A percentile compares a stretch with the other conserved stretches of the same genome.
Conservation (phyloP, 1,140 invertebrate species). For the Conus betulinus region DNA sequence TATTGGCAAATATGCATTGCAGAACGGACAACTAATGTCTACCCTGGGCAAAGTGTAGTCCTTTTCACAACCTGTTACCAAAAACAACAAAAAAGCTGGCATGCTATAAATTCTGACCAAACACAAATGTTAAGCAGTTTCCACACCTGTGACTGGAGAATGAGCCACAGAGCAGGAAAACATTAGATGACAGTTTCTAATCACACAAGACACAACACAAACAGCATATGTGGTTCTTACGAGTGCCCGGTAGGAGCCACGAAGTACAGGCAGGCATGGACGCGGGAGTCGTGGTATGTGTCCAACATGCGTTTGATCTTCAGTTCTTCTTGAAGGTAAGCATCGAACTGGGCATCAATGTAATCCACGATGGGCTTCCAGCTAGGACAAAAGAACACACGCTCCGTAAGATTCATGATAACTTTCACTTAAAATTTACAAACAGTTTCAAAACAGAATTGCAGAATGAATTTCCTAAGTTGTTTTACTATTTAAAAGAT, state of each 20-base stretch:
- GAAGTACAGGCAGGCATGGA: conserved; percentile 98
- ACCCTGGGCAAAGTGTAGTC: too few relatives aligned
- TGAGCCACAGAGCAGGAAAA: background rate
- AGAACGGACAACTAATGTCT: too few relatives aligned
- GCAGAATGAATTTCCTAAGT: background rate
- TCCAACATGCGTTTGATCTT: conserved; percentile 96
- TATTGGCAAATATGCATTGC: too few relatives aligned
- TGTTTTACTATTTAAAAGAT: too few relatives aligned
- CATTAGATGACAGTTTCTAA: background rate
- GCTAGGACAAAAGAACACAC: conserved; percentile 76
- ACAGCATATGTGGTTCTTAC: conserved; percentile 75
- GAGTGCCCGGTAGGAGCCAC: conserved; percentile 97
- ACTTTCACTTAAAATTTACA: too few relatives aligned
- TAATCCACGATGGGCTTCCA: conserved; percentile 99
- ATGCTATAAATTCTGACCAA: too few relatives aligned
- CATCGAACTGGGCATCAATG: conserved; percentile 98
- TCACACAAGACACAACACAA: too few relatives aligned
- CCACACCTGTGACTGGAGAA: too few relatives aligned
- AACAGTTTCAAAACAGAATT: background rate
- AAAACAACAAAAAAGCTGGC: too few relatives aligned
- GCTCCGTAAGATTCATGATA: too few relatives aligned
- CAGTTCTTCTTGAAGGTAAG: conserved; percentile 97
- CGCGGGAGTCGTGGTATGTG: conserved; percentile 94
- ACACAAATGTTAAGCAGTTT: too few relatives aligned
- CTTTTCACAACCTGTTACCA: too few relatives aligned